Evolutionary conservation across 1,140 invertebrate genomes (phyloP), one percentile per base, ranked within the genome.

Genomic region (Orchesella cincta): DNA sequence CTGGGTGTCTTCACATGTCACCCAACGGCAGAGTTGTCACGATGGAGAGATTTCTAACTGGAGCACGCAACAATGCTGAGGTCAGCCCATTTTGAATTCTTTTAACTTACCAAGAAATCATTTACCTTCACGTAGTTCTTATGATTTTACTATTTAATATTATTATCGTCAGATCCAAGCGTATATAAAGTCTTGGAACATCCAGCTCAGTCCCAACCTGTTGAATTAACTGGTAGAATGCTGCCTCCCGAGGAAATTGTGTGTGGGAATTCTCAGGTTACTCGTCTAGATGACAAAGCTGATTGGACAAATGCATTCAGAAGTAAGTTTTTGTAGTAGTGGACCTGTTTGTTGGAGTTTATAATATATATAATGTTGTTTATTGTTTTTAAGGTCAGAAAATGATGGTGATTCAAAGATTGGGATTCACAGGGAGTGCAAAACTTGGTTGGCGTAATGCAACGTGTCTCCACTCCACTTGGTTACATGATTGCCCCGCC

Each of bases 111-210:
- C 8, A 46, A 20, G 39, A 46, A 12, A 20, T 46, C 8, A 20
- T 20, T 12, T 8, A 8, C 20, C 39, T 57, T 57, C 54, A 51
- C 18, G 14, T 71, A 71, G 5, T 16, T 34, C 26, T 57, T 18
- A 57, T 26, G 54, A 57, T 57, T 14, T 5, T 57, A 57, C 3
- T 26, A n/a, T 12, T 57, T 57, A n/a, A n/a, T n/a, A n/a, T n/a
- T n/a, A n/a, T n/a, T n/a, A n/a, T n/a, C n/a, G n/a, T n/a, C n/a
- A n/a, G n/a, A n/a, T n/a, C n/a, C n/a, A n/a, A n/a, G n/a, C n/a
- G n/a, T n/a, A n/a, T n/a, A n/a, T n/a, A n/a, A 82, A 85, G 0
- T 89, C 90, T 39, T 98, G 96, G 96, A 95, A 95, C 1, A 85
- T 98, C 0, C 83, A 84, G n/a, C 83, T 98, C 1, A 89, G 88